Evolutionary conservation across 2,113 vertebrate species (phyloP), one percentile per base, ranked within the genome.

Genomic region (Struthio camelus): DNA sequence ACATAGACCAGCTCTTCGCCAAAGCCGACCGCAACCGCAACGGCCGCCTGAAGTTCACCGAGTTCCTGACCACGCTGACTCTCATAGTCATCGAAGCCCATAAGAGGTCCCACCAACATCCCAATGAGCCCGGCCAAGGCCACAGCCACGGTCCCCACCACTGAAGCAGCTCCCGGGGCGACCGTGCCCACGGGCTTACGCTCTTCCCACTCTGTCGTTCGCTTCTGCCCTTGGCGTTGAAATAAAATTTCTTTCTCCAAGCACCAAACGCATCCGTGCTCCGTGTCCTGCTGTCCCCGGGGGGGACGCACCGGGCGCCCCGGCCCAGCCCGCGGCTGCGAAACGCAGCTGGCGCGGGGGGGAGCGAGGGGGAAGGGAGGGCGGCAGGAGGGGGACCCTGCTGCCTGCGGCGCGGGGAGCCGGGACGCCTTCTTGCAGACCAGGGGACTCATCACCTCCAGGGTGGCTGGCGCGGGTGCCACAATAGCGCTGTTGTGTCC

Each of bases 181-280:
- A 30, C 54, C 1, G 9, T 14, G 32, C 32, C 48, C 44, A 1
- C 0, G 1, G 73, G 76, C 4, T 12, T n/a, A 16, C 5, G 51
- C 4, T n/a, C 40, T 28, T 58, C n/a, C 58, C 11, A 19, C 62
- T 79, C 5, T n/a, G 44, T 14, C n/a, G 42, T 42, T 46, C 62
- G 11, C 53, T 40, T 53, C 64, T 66, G 50, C 16, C 3, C 1
- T 7, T 19, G 40, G 28, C 40, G 14, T 1, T 46, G 72, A 86
- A 97, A 96, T 97, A 94, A 96, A 95, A 23, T 11, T 17, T 50
- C 34, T 42, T 53, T 20, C 85, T 76, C 6, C 6, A 14, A 71
- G 91, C 93, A 92, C 38, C 36, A 69, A 85, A 69, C 3, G 8
- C 8, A 4, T 17, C 59, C 3, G 36, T 50, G 2, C 28, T n/a